These are phyloP conservation scores for Zhengitettix transpicula DNA, from an alignment of 2,888 invertebrate genomes.

Conservation along the genomic window DNA sequence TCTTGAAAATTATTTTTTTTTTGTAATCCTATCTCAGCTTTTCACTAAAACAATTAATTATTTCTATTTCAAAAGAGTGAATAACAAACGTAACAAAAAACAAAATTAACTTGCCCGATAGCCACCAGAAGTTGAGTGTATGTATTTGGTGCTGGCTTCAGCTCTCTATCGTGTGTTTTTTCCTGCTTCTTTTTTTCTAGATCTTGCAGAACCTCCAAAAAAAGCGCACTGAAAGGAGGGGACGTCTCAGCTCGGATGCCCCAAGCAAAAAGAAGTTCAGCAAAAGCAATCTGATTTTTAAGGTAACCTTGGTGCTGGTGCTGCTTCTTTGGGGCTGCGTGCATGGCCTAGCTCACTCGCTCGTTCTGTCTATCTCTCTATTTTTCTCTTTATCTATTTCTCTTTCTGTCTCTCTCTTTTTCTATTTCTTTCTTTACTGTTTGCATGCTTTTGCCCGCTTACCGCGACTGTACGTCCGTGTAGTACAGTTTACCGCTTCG, in stretches of 20 bases:
- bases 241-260: conserved; percentile 88
- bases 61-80: neutral
- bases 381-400: neutral
- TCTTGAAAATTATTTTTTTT: neutral
- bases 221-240: conserved; percentile 95
- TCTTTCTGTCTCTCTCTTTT: conserved; percentile 3
- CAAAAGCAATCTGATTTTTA: conserved; percentile 97
- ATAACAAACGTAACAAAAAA: neutral
- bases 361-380: conserved; percentile 4
- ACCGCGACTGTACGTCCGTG: neutral
- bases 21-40: neutral
- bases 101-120: neutral
- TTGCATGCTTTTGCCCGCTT: conserved; percentile 4
- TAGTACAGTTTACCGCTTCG: neutral
- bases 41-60: neutral
- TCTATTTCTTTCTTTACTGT: conserved; percentile 3
- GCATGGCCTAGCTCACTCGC: conserved; percentile 9
- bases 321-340: conserved; percentile 5
- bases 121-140: conserved; percentile 6
- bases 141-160: conserved; percentile 11
- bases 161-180: conserved; percentile 67
- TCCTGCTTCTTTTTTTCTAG: conserved; percentile 61
- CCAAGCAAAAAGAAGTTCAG: conserved; percentile 79
- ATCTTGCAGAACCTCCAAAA: conserved; percentile 98
- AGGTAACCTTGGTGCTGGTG: conserved; percentile 46